Evolutionary conservation across 2,797 vertebrate species (phyloP).

Genomic region (Cossypha polioptera): DNA sequence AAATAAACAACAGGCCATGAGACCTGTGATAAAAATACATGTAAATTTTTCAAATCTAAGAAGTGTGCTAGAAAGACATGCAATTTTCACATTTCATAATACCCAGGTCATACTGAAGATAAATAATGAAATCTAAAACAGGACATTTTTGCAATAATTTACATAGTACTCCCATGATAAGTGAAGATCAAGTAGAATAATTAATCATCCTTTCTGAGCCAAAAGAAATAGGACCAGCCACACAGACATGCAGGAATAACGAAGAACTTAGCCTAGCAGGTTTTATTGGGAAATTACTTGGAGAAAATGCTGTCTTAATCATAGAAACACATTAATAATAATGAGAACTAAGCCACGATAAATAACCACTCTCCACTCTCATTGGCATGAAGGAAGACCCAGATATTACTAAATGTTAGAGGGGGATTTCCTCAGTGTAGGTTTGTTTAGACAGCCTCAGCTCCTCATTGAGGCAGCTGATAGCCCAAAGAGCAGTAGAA

Average conservation of each 20-base stretch:
- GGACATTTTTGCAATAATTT: slow-evolving; percentile 35
- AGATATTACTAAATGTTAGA: neutral
- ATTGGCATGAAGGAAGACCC: neutral
- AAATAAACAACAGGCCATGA: neutral
- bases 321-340: slow-evolving; percentile 16
- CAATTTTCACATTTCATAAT: neutral
- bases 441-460: neutral
- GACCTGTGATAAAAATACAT: neutral
- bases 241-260: slow-evolving; percentile 17
- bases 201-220: slow-evolving; percentile 33
- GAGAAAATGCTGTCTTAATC: slow-evolving; percentile 10
- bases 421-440: neutral
- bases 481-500: neutral
- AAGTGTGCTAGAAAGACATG: neutral
- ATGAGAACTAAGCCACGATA: neutral
- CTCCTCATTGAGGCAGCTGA: neutral
- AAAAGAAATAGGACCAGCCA: neutral
- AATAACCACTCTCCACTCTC: neutral
- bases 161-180: slow-evolving; percentile 14
- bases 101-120: neutral
- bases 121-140: slow-evolving; percentile 6
- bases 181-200: slow-evolving; percentile 48
- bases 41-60: neutral
- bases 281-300: slow-evolving; percentile 18
- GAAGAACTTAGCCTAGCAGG: neutral